Evolutionary conservation across 2,888 invertebrate species (phyloP), one percentile per base, ranked within the genome.

Genomic region (Sycophila texana): DNA sequence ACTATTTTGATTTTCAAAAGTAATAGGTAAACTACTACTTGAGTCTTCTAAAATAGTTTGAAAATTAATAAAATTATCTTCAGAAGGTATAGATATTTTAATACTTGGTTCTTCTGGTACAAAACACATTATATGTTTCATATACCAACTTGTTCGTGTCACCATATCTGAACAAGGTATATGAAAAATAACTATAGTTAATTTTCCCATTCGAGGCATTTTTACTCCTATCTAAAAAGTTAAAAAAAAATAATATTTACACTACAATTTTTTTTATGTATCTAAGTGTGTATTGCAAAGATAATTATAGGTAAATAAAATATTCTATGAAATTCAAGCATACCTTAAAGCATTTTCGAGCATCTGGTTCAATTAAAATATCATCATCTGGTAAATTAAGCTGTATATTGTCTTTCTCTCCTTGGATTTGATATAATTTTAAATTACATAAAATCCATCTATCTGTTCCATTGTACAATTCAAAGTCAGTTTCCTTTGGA

Each of bases 41-140:
- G 80, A 82, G 74, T 85, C 83, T 79, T 89, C 87, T 16, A 80
- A 74, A 3, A 87, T 81, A 20, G 74, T 84, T 67, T 85, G 83
- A 75, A 89, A 90, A 80, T 86, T 79, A 0, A 89, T 65, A 65
- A 83, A 79, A 7, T 84, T 80, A 22, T 85, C 84, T 39, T 84
- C 82, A 51, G 81, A 82, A 18, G 84, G 82, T 16, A 79, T 80
- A 13, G 82, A 77, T 22, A 90, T 75, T 22, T 82, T 77, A 20
- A 89, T 82, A 72, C 87, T 83, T 10, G 86, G 83, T 65, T 89
- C 86, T 80, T 89, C 89, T 0, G 90, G 87, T 55, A 89, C 86
- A 74, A 90, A 87, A 74, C 88, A 90, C 83, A 90, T 87, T 39
- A 87, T 84, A 60, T 89, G 88, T 20, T 87, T 85, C 70, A 87